Conservation (phyloP, 2,888 invertebrate species). For the Ectropis crepuscularia region DNA sequence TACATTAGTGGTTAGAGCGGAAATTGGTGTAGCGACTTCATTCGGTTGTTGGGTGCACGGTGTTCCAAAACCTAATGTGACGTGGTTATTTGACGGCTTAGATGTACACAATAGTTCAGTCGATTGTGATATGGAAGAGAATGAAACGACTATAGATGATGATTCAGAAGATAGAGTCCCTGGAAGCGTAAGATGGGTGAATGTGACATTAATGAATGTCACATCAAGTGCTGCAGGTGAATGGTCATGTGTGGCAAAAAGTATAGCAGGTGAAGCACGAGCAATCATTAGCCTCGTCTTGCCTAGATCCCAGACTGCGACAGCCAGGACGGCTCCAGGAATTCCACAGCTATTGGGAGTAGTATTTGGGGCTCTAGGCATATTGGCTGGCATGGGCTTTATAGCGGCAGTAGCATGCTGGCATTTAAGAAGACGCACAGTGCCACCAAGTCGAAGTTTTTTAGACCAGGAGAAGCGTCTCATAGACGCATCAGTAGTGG, state of each 20-base stretch:
- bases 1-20: slow-evolving; percentile 87
- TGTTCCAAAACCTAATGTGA: slow-evolving; percentile 92
- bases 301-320: slow-evolving; percentile 88
- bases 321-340: slow-evolving; percentile 89
- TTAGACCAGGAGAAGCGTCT: slow-evolving; percentile 95
- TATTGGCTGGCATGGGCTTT: slow-evolving; percentile 88
- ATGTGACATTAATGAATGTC: slow-evolving; percentile 92
- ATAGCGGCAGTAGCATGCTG: slow-evolving; percentile 80
- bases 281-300: slow-evolving; percentile 85
- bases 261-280: slow-evolving; percentile 86
- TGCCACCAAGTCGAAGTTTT: slow-evolving; percentile 88
- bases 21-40: slow-evolving; percentile 92
- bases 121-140: slow-evolving; percentile 79
- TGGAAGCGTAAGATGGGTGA: slow-evolving; percentile 88
- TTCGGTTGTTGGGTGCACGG: slow-evolving; percentile 93
- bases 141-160: slow-evolving; percentile 72
- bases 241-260: slow-evolving; percentile 92
- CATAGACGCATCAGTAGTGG: slow-evolving; percentile 89
- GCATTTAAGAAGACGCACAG: slow-evolving; percentile 90
- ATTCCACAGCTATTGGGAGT: slow-evolving; percentile 90
- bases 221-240: slow-evolving; percentile 93
- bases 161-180: slow-evolving; percentile 76
- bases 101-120: slow-evolving; percentile 76
- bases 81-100: slow-evolving; percentile 92
- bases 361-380: slow-evolving; percentile 89